Evolutionary conservation across 2,113 vertebrate genomes (phyloP).

Genomic region (Dissostichus mawsoni): DNA sequence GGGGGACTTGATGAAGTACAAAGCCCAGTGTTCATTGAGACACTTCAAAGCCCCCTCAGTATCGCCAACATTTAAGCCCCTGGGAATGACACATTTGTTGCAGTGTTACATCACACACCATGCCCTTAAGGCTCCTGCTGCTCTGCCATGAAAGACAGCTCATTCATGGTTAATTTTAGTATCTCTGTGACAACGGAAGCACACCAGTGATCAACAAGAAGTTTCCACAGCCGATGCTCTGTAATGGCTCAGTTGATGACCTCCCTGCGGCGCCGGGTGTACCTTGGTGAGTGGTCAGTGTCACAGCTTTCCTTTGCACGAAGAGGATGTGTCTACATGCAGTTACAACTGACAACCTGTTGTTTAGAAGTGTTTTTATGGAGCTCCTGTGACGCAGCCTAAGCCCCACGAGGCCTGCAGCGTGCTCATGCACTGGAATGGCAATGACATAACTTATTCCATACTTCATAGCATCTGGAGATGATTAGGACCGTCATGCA

Average conservation of each 20-base stretch:
- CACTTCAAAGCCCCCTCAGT: conserved; percentile 78
- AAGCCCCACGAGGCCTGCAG: conserved; percentile 8
- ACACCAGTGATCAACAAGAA: conserved; percentile 53
- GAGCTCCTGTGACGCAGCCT: conserved; percentile 19
- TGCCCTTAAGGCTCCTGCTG: conserved; percentile 68
- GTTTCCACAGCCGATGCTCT: conserved; percentile 24
- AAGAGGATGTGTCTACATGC: conserved; percentile 46
- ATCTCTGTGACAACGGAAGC: conserved; percentile 47
- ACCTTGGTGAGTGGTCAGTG: conserved; percentile 43
- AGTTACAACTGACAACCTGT: conserved; percentile 37
- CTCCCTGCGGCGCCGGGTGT: conserved; percentile 25
- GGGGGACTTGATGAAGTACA: conserved; percentile 61
- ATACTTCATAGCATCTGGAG: conserved; percentile 1
- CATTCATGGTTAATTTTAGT: conserved; percentile 76
- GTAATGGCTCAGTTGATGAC: conserved; percentile 36
- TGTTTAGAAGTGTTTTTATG: conserved; percentile 34
- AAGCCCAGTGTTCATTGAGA: conserved; percentile 78
- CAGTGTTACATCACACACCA: conserved; percentile 74
- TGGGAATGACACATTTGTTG: conserved; percentile 77
- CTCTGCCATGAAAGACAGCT: conserved; percentile 61
- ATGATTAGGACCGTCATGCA: conserved; percentile 30
- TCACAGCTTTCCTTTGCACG: conserved; percentile 46
- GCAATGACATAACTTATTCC: conserved; percentile 14
- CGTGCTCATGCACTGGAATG: conserved; percentile 9
- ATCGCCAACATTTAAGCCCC: conserved; percentile 64